A percentile compares a stretch with the other conserved stretches of the same genome.
These are phyloP conservation scores for Cinclus cinclus DNA, from an alignment of 2,113 vertebrate genomes.

Conservation along the genomic window DNA sequence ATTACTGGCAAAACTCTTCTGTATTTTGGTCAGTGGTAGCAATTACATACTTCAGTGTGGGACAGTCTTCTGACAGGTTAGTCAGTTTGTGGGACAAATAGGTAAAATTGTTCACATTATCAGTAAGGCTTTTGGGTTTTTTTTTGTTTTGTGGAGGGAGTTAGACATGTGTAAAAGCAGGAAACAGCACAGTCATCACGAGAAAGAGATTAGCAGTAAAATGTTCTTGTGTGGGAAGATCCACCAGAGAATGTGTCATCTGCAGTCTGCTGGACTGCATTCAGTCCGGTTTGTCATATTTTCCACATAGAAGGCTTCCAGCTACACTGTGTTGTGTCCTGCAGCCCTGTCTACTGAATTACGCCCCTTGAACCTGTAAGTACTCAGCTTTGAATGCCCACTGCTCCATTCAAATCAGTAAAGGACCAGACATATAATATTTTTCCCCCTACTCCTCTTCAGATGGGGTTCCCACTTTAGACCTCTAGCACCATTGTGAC, in stretches of 20 bases:
- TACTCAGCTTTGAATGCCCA: not conserved
- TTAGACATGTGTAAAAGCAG: not conserved
- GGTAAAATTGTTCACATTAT: not conserved
- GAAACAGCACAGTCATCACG: not conserved
- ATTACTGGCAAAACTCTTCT: not conserved
- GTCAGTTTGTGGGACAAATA: not conserved
- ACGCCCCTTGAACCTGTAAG: not conserved
- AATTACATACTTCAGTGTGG: not conserved
- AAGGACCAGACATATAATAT: not conserved
- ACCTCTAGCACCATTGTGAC: not conserved
- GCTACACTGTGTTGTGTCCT: not conserved
- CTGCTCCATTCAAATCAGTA: not conserved
- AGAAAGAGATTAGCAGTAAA: not conserved
- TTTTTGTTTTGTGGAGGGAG: not conserved
- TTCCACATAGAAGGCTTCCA: not conserved
- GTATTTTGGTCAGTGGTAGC: not conserved
- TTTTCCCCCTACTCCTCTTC: rapidly evolving
- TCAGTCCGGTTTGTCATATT: not conserved
- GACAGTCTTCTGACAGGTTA: not conserved
- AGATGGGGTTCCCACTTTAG: not conserved
- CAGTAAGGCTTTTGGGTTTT: not conserved
- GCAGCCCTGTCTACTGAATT: not conserved
- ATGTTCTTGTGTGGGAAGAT: not conserved
- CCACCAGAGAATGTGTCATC: not conserved
- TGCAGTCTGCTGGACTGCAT: not conserved